Conservation (phyloP, 2,797 vertebrate genomes). For the Phataginus tetradactyla region DNA sequence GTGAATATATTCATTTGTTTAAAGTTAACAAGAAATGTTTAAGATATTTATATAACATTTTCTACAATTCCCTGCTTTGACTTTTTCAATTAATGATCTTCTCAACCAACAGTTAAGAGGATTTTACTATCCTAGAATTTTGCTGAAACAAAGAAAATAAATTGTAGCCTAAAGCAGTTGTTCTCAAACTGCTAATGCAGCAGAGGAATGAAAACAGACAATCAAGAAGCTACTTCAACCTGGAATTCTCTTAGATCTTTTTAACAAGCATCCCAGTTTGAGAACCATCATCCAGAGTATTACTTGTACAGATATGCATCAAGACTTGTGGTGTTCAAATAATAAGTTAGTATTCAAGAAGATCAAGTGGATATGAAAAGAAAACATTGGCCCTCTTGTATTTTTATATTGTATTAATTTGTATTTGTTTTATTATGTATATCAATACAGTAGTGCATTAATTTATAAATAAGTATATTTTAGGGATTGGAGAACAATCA, state of each 20-base stretch:
- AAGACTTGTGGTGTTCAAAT: background rate
- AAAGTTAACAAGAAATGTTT: conserved; percentile 6
- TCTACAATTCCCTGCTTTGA: background rate
- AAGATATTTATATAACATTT: background rate
- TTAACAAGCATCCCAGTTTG: background rate
- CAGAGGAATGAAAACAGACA: conserved; percentile 9
- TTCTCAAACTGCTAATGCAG: background rate
- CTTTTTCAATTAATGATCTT: background rate
- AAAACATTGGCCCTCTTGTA: background rate
- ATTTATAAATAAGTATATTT: conserved; percentile 29
- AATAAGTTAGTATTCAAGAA: background rate
- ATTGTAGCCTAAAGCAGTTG: background rate
- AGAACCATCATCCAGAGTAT: background rate
- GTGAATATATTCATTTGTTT: background rate
- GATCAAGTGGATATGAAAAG: conserved; percentile 12
- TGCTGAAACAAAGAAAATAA: conserved; percentile 3
- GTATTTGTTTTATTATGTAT: background rate
- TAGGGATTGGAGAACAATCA: background rate
- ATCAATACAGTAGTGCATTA: background rate
- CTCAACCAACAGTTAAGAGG: background rate
- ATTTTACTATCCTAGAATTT: conserved; percentile 7
- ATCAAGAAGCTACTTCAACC: background rate
- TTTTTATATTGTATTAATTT: conserved; percentile 13
- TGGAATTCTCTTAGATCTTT: conserved; percentile 30
- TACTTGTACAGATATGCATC: background rate